phyloP scores from a whole-genome alignment of 2,888 invertebrate species.

The Eilema depressum region DNA sequence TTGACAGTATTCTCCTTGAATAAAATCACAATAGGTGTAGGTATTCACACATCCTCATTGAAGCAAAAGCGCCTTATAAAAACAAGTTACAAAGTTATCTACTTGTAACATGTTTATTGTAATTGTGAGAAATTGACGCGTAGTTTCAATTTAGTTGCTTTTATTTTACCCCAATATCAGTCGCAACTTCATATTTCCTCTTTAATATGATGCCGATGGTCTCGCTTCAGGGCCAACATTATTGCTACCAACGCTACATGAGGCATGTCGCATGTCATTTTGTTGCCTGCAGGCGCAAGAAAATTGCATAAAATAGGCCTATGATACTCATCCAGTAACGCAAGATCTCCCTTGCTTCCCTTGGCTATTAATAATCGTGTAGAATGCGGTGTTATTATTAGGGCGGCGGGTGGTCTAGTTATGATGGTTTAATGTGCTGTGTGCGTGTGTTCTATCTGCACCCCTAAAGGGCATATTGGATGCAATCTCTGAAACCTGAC shows the following conservation, averaged over 20 bases:
- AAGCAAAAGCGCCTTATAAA: slow-evolving; percentile 1
- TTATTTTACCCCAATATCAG: background rate
- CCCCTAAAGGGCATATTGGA: slow-evolving; percentile 79
- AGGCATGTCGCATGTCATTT: slow-evolving; percentile 78
- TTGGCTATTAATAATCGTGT: slow-evolving; percentile 21
- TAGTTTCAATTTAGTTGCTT: background rate
- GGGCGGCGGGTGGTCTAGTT: slow-evolving; percentile 52
- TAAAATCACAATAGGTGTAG: background rate
- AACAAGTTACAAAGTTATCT: background rate
- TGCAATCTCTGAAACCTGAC: slow-evolving; percentile 83
- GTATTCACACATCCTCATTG: background rate
- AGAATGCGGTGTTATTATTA: slow-evolving; percentile 29
- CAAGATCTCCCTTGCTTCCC: slow-evolving; percentile 49
- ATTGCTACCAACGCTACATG: slow-evolving; percentile 76
- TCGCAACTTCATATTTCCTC: slow-evolving; percentile 42
- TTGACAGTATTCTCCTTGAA: too few species aligned
- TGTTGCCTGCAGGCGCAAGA: slow-evolving; percentile 79
- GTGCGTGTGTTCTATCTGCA: slow-evolving; percentile 66
- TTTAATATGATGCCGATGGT: slow-evolving; percentile 58
- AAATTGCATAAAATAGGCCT: slow-evolving; percentile 80
- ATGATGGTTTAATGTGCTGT: slow-evolving; percentile 57
- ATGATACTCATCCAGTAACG: slow-evolving; percentile 60
- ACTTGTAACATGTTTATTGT: too few species aligned
- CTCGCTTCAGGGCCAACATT: slow-evolving; percentile 66
- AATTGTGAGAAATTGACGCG: background rate